Evolutionary conservation across 2,113 vertebrate genomes (phyloP).

Genomic region (zebrafish (Danio rerio)): GRCz12tu NC_133190.1:18057001-18057500

Average conservation of each 20-base stretch:
- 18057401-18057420: background rate
- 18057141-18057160: no score
- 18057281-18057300: constrained; percentile 53
- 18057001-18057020: no score
- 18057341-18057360: constrained; percentile 37
- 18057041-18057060: no score
- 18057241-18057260: constrained; percentile 19
- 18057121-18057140: no score
- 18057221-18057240: constrained; percentile 61
- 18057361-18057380: constrained; percentile 58
- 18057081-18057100: no score
- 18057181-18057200: constrained; percentile 32
- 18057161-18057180: no score
- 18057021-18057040: no score
- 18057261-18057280: constrained; percentile 40
- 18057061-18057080: no score
- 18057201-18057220: constrained; percentile 50
- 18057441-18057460: background rate
- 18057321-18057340: constrained; percentile 25
- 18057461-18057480: constrained; percentile 5
- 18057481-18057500: background rate
- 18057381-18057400: constrained; percentile 53
- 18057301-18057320: constrained; percentile 30
- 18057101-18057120: no score
- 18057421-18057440: constrained; percentile 29